phyloP scores from a whole-genome alignment of 1,140 invertebrate genomes.

The Bombus vancouverensis region DNA sequence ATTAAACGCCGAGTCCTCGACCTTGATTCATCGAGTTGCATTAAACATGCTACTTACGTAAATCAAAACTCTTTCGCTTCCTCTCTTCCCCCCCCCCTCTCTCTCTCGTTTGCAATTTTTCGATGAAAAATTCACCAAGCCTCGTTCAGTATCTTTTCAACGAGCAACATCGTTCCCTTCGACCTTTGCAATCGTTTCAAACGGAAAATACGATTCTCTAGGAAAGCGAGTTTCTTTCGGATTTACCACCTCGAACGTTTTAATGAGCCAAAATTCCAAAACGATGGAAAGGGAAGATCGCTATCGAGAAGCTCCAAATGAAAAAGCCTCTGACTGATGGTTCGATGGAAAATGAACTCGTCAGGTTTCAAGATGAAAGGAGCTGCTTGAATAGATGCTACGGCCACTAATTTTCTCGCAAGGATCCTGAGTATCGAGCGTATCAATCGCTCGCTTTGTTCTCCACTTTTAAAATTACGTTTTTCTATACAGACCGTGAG shows the following conservation, averaged over 20 bases:
- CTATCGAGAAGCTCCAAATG: not conserved
- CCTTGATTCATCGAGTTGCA: not conserved
- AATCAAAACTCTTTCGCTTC: not conserved
- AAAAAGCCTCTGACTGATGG: not conserved
- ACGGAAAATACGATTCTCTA: not conserved
- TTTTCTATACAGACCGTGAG: not conserved
- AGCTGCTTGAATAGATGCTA: not conserved
- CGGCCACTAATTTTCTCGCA: not conserved
- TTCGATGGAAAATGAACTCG: not conserved
- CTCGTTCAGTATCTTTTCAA: not conserved
- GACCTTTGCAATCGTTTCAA: not conserved
- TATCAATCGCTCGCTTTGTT: not conserved
- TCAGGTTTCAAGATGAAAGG: not conserved
- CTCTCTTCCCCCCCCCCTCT: accelerated
- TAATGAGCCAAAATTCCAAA: not conserved
- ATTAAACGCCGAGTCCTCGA: not conserved
- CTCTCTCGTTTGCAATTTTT: not conserved
- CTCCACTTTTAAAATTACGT: not conserved
- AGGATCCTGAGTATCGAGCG: not conserved
- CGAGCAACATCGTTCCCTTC: not conserved
- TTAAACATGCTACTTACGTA: not conserved
- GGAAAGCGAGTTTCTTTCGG: not conserved
- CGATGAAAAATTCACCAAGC: not conserved
- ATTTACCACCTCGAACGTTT: slow-evolving; percentile 3
- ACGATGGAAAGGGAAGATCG: not conserved